Evolutionary conservation across 2,797 vertebrate species (phyloP), one percentile per base, ranked within the genome.

Genomic region (Ciconia nigra): DNA sequence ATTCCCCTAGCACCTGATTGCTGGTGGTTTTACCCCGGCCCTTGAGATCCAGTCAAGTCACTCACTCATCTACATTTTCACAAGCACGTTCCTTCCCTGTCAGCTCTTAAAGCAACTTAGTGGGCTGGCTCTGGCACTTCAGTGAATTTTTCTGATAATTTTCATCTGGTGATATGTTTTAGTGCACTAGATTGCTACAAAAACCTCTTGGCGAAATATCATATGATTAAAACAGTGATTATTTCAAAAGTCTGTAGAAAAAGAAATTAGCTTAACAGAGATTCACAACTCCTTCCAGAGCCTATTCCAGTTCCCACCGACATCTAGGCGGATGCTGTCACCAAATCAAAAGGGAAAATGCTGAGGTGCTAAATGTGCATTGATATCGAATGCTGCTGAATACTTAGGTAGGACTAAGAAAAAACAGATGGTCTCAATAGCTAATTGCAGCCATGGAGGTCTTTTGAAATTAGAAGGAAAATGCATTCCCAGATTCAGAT

Each of bases 341-440:
- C 39, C 0, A 0, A 69, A 49, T 44, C 2, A 2, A 62, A 42
- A 66, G 1, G 10, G 59, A 65, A 37, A 29, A 42, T 4, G 15
- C 11, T 63, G 57, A 73, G 41, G 26, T 44, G 44, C 52, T 78
- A 49, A 31, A 4, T 15, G 44, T 37, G 13, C 15, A 22, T 42
- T 41, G 49, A 9, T 52, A 72, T 13, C 1, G 4, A 76, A 20
- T 46, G 16, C 35, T 73, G 58, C 41, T 57, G 46, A 54, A 80
- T 44, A 20, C 24, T 83, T 61, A 28, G 29, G 13, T 39, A 31
- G 47, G 21, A 71, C 46, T 54, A 78, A 63, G 76, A 70, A 37
- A 74, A 70, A 29, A 31, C 3, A 25, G 35, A n/a, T 0, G 3
- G 10, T 37, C 69, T 84, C 21, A 54, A 13, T 29, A 72, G 37